These are phyloP conservation scores for Notiomystis cincta DNA, from an alignment of 2,113 vertebrate genomes.

Conservation along the genomic window DNA sequence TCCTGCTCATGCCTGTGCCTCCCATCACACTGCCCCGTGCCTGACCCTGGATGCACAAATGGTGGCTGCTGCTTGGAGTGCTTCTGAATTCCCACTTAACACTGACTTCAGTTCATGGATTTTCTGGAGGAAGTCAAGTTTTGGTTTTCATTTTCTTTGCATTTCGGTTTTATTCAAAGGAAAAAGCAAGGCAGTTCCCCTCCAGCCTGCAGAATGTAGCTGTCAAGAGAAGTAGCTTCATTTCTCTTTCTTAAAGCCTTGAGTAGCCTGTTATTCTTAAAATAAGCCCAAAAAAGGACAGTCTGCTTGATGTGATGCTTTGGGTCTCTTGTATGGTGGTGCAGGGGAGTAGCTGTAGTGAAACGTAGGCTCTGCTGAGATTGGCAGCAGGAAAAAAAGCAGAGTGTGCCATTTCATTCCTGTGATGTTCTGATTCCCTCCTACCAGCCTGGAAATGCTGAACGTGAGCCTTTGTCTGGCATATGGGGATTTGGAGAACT, in stretches of 20 bases:
- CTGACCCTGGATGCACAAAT: background rate
- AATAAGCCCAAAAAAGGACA: background rate
- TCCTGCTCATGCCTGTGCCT: background rate
- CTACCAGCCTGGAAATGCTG: conserved; percentile 47
- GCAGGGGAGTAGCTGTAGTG: background rate
- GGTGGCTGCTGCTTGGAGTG: background rate
- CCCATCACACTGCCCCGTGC: rapidly evolving
- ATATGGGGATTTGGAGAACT: conserved; percentile 47
- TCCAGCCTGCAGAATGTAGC: background rate
- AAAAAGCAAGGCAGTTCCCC: background rate
- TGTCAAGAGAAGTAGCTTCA: background rate
- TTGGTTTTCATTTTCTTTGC: background rate
- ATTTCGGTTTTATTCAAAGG: background rate
- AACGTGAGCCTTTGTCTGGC: conserved; percentile 46
- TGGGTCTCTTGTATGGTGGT: background rate
- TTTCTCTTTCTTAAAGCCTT: background rate
- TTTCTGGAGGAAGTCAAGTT: background rate
- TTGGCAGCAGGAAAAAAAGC: background rate
- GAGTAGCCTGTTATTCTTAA: background rate
- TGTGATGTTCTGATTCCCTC: conserved; percentile 25
- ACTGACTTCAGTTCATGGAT: background rate
- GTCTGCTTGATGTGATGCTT: background rate
- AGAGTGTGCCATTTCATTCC: background rate
- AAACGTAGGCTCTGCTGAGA: background rate
- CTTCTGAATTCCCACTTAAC: background rate